A percentile compares a stretch with the other conserved stretches of the same genome.
These are phyloP conservation scores for Dryoscopus gambensis DNA, from an alignment of 2,113 vertebrate species.

Conservation along the genomic window DNA sequence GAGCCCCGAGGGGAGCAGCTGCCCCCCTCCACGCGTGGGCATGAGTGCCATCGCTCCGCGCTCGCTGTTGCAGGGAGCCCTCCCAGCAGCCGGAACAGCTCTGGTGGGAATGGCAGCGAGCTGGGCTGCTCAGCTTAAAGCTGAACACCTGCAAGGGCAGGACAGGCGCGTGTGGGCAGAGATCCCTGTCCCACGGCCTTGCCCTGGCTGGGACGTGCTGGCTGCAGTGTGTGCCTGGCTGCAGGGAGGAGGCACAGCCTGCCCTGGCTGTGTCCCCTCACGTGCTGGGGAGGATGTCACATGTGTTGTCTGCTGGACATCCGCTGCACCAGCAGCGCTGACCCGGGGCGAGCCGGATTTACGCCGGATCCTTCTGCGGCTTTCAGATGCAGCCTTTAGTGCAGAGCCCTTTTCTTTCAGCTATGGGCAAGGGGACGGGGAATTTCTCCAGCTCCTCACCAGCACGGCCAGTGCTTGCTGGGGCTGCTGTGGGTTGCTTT, in stretches of 20 bases:
- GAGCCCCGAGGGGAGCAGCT: neutral
- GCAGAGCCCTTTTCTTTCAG: neutral
- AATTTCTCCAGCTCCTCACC: neutral
- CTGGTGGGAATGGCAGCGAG: accelerated
- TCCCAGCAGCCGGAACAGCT: neutral
- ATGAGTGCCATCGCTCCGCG: accelerated
- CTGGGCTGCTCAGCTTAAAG: accelerated
- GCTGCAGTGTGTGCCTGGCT: neutral
- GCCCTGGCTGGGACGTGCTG: neutral
- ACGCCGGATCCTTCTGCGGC: neutral
- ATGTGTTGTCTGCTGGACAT: neutral
- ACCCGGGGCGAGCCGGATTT: accelerated
- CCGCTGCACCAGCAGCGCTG: neutral
- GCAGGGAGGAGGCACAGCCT: neutral
- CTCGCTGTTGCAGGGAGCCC: neutral
- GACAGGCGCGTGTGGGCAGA: accelerated
- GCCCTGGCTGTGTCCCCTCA: neutral
- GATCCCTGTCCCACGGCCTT: neutral
- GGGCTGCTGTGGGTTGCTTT: neutral
- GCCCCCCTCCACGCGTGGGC: accelerated
- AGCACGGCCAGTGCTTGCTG: neutral
- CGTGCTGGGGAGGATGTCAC: neutral
- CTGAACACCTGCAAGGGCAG: neutral
- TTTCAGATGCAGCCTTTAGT: neutral
- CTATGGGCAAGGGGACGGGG: neutral